Percentiles rank a stretch among this genome's conserved stretches.
These are phyloP conservation scores for Eptatretus atami DNA, from an alignment of 2,797 vertebrate genomes.

Conservation along the genomic window DNA sequence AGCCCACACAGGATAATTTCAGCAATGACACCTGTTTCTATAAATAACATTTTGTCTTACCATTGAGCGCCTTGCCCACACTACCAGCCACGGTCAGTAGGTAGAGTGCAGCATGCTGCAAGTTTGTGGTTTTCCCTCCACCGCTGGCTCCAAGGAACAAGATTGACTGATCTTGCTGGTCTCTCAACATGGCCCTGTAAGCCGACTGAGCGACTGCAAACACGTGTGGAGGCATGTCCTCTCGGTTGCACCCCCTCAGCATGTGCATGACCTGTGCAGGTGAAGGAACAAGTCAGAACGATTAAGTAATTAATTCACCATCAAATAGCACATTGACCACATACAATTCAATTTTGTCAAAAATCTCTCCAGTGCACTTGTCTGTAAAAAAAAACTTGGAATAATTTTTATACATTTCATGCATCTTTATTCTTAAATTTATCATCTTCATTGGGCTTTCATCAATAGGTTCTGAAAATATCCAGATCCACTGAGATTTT, in stretches of 20 bases:
- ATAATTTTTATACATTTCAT: too few relatives aligned
- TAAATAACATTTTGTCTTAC: too few relatives aligned
- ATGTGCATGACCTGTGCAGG: constrained; percentile 75
- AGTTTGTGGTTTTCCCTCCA: constrained; percentile 75
- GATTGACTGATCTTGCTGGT: constrained; percentile 62
- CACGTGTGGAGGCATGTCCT: constrained; percentile 63
- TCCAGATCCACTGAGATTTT: too few relatives aligned
- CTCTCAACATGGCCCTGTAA: constrained; percentile 62
- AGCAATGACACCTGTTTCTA: too few relatives aligned
- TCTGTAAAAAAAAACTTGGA: neutral
- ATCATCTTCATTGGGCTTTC: too few relatives aligned
- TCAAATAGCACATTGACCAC: too few relatives aligned
- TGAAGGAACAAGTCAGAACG: neutral
- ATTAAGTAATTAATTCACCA: too few relatives aligned
- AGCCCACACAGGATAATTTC: too few relatives aligned
- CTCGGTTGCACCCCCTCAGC: constrained; percentile 76
- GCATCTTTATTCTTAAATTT: too few relatives aligned
- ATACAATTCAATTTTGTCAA: too few relatives aligned
- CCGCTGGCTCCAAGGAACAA: constrained; percentile 52
- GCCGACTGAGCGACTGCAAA: constrained; percentile 62
- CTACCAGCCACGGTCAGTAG: constrained; percentile 54
- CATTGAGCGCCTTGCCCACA: constrained; percentile 20
- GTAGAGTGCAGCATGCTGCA: constrained; percentile 74
- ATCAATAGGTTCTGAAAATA: too few relatives aligned
- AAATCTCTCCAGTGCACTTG: neutral